Conservation (phyloP, 1,140 invertebrate species). For the Tachypleus tridentatus region DNA sequence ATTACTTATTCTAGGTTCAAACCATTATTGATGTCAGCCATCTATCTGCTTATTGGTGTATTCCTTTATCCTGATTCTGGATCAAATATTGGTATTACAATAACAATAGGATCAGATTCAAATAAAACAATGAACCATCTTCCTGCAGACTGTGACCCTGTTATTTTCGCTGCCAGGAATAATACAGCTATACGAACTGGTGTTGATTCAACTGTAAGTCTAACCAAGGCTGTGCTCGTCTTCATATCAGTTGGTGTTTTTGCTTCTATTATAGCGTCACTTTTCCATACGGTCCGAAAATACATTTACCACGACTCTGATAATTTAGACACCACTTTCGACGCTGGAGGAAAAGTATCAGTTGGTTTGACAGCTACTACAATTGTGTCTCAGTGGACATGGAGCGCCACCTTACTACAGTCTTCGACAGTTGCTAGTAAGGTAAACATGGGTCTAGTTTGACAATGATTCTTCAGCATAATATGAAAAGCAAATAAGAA, state of each 20-base stretch:
- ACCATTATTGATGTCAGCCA: no score
- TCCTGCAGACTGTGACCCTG: background rate
- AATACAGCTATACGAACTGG: background rate
- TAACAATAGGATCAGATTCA: no score
- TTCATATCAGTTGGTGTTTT: background rate
- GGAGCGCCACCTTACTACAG: conserved; percentile 37
- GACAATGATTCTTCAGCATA: no score
- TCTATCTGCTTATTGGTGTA: no score
- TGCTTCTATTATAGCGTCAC: background rate
- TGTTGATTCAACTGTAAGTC: background rate
- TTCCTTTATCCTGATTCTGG: no score
- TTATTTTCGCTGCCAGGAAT: background rate
- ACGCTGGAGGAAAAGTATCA: no score
- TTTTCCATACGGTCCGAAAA: background rate
- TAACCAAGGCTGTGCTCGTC: background rate
- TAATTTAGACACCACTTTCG: conserved; percentile 11
- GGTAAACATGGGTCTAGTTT: background rate
- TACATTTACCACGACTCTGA: conserved; percentile 11
- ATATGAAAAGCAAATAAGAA: no score
- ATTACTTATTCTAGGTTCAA: no score
- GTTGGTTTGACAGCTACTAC: conserved; percentile 34
- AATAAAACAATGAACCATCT: background rate
- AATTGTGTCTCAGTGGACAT: conserved; percentile 29
- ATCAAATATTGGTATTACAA: no score
- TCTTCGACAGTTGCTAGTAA: conserved; percentile 29